Conservation (phyloP, 1,140 invertebrate genomes). For the Protaetia brevitarsis region DNA sequence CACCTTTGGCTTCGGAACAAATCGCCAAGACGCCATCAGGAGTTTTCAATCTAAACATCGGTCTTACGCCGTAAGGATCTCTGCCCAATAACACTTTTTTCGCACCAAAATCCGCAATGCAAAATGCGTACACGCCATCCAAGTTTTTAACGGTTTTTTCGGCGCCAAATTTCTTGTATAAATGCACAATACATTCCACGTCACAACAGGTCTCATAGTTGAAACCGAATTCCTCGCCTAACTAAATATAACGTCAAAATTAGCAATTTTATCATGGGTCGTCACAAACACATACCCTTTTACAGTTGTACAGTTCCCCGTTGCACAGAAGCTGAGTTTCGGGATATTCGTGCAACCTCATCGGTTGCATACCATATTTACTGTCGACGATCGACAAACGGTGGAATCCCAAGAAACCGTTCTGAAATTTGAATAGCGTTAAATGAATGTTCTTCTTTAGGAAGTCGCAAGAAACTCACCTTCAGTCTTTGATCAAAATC, state of each 20-base stretch:
- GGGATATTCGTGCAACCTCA: conserved; percentile 66
- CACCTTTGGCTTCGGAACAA: conserved; percentile 70
- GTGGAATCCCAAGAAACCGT: conserved; percentile 68
- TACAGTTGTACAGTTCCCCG: conserved; percentile 82
- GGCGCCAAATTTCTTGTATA: conserved; percentile 63
- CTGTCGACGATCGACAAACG: conserved; percentile 76
- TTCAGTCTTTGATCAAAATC: conserved; percentile 62
- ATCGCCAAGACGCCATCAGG: conserved; percentile 59
- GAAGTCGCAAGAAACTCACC: conserved; percentile 43
- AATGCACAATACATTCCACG: conserved; percentile 71
- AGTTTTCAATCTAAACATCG: conserved; percentile 62
- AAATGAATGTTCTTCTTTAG: neutral
- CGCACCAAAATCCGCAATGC: conserved; percentile 71
- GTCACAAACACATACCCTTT: conserved; percentile 51
- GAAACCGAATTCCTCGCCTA: conserved; percentile 52
- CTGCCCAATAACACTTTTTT: conserved; percentile 70
- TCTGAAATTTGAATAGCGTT: conserved; percentile 29
- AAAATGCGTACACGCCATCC: conserved; percentile 87
- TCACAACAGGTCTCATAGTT: conserved; percentile 72
- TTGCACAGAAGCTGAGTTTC: conserved; percentile 71
- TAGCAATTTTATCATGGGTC: neutral
- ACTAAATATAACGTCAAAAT: conserved; percentile 41
- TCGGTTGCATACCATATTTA: conserved; percentile 83
- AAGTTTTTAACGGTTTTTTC: conserved; percentile 60
- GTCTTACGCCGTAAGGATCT: conserved; percentile 86